phyloP scores from a whole-genome alignment of 2,113 vertebrate species.

The Phrynosoma platyrhinos region DNA sequence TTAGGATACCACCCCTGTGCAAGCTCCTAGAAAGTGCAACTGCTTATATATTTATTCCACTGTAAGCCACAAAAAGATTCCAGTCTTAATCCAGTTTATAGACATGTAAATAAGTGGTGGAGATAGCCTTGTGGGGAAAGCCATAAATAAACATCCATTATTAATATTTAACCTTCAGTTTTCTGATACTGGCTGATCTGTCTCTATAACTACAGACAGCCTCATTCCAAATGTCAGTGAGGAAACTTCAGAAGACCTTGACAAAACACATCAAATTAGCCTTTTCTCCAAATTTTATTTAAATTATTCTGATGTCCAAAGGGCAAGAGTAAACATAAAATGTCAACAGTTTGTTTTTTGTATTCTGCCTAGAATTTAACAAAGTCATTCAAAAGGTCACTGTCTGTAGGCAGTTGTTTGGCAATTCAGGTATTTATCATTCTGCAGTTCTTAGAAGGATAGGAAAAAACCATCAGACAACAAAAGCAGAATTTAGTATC shows the following conservation, averaged over 20 bases:
- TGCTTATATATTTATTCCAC: too few species aligned
- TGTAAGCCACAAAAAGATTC: too few species aligned
- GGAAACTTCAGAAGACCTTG: background rate
- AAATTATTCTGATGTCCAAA: background rate
- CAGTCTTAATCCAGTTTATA: background rate
- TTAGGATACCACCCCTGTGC: too few species aligned
- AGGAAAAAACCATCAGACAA: background rate
- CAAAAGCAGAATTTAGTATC: background rate
- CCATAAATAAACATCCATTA: background rate
- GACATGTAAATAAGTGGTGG: background rate
- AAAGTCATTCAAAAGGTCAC: background rate
- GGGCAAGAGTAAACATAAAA: background rate
- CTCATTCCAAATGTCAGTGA: background rate
- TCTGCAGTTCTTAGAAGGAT: background rate
- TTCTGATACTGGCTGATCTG: background rate
- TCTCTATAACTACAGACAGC: background rate
- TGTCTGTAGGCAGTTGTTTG: background rate
- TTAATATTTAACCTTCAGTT: background rate
- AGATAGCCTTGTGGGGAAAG: accelerated
- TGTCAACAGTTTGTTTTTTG: background rate
- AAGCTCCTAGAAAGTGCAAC: too few species aligned
- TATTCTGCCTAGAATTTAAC: background rate
- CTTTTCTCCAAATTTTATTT: background rate
- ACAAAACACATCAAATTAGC: background rate
- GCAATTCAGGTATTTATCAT: background rate